These are phyloP conservation scores for Troides helena DNA, from an alignment of 2,888 invertebrate genomes.

Conservation along the genomic window DNA sequence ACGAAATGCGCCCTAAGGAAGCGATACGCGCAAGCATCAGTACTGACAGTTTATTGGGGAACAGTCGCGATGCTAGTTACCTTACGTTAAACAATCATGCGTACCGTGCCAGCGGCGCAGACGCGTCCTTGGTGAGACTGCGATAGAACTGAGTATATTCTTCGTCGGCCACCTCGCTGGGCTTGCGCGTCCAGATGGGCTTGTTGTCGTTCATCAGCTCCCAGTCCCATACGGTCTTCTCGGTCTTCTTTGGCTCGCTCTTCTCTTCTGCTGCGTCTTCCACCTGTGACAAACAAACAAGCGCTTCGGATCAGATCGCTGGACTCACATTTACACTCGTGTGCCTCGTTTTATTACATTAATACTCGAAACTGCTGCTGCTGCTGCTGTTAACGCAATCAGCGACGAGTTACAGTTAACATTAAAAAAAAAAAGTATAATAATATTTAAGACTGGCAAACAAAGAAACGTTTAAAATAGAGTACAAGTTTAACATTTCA, in stretches of 20 bases:
- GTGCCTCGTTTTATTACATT: no score
- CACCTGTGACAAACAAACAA: conserved; percentile 62
- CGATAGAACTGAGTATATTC: conserved; percentile 98
- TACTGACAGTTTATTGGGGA: no score
- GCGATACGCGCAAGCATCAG: background rate
- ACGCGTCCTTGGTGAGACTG: conserved; percentile 93
- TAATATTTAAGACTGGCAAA: no score
- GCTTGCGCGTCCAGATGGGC: conserved; percentile 99
- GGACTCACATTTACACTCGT: conserved; percentile 28
- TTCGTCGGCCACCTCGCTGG: conserved; percentile 87
- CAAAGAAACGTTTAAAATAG: no score
- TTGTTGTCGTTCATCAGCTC: conserved; percentile 97
- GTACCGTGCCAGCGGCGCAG: conserved; percentile 88
- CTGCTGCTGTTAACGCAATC: no score
- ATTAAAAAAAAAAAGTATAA: no score
- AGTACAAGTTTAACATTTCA: no score
- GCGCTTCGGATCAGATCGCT: background rate
- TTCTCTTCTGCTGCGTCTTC: conserved; percentile 84
- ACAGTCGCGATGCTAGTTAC: no score
- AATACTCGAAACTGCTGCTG: no score
- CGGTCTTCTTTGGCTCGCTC: conserved; percentile 90
- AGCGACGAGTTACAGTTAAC: no score
- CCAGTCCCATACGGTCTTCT: conserved; percentile 99
- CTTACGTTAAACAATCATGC: conserved; percentile 3
- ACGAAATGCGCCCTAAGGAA: conserved; percentile 89